Conservation (phyloP, 2,113 vertebrate genomes). For the Narcine bancroftii region DNA sequence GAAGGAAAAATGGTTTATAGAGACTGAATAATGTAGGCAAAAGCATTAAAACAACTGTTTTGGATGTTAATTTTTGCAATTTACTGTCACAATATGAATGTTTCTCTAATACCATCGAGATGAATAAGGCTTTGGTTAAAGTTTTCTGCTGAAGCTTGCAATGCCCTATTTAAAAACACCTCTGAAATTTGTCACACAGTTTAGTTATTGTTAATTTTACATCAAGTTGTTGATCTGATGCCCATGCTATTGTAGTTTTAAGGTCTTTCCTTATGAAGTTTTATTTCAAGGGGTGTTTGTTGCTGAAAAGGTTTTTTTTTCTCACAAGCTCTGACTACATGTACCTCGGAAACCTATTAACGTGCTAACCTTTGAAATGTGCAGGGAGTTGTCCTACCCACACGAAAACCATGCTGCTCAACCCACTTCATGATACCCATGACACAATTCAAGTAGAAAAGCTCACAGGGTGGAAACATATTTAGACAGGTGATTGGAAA, state of each 20-base stretch:
- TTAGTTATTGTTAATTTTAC: neutral
- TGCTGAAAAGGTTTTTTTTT: neutral
- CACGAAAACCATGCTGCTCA: conserved; percentile 3
- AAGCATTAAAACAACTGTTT: neutral
- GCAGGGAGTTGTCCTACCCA: neutral
- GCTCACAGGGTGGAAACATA: neutral
- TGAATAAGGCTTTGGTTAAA: neutral
- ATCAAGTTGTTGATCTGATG: neutral
- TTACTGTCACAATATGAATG: conserved; percentile 9
- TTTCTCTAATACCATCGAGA: neutral
- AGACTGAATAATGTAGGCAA: too few species aligned
- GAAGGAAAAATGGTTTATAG: too few species aligned
- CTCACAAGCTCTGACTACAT: neutral
- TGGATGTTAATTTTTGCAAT: neutral
- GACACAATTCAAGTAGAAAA: conserved; percentile 32
- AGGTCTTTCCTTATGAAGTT: neutral
- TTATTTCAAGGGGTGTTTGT: neutral
- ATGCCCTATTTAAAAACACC: neutral
- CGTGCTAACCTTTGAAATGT: conserved; percentile 22
- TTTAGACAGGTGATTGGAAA: conserved; percentile 25
- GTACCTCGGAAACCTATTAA: conserved; percentile 31
- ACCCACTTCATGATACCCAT: conserved; percentile 34
- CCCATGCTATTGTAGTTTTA: neutral
- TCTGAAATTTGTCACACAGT: neutral
- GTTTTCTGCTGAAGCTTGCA: neutral